Conservation (phyloP, 92 coral and sea anemone species). For the Plumapathes pennacea region DNA sequence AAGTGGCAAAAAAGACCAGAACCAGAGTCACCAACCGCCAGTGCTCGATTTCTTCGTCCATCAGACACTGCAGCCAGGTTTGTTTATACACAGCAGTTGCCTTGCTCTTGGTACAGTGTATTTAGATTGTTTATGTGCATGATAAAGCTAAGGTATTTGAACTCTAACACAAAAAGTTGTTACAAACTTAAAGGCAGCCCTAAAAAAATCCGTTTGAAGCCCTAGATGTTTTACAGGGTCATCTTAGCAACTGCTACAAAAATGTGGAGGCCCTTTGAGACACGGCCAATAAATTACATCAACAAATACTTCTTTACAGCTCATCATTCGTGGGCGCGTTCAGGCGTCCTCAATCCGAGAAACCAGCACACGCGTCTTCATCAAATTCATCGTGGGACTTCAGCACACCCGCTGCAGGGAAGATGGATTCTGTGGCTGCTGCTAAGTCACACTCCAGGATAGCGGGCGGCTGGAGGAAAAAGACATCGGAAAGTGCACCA, state of each 20-base stretch:
- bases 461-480: conserved; percentile 93
- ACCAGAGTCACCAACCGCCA: too few species aligned
- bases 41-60: too few species aligned
- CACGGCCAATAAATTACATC: not conserved
- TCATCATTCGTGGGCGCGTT: conserved; percentile 52
- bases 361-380: conserved; percentile 35
- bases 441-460: conserved; percentile 32
- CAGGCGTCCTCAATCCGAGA: conserved; percentile 58
- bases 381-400: conserved; percentile 45
- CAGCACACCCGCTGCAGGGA: conserved; percentile 13
- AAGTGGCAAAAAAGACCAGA: conserved; percentile 11
- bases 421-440: conserved; percentile 2
- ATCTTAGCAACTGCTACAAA: too few species aligned
- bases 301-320: not conserved
- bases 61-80: too few species aligned
- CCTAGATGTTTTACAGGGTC: too few species aligned
- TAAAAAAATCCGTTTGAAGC: too few species aligned
- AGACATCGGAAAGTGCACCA: conserved; percentile 20
- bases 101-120: too few species aligned
- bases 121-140: too few species aligned
- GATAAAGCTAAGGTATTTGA: too few species aligned
- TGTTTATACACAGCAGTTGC: too few species aligned
- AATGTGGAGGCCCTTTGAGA: not conserved
- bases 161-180: too few species aligned
- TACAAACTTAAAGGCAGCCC: too few species aligned